These are phyloP conservation scores for Cephalotes varians DNA, from an alignment of 2,888 invertebrate genomes.

Conservation along the genomic window DNA sequence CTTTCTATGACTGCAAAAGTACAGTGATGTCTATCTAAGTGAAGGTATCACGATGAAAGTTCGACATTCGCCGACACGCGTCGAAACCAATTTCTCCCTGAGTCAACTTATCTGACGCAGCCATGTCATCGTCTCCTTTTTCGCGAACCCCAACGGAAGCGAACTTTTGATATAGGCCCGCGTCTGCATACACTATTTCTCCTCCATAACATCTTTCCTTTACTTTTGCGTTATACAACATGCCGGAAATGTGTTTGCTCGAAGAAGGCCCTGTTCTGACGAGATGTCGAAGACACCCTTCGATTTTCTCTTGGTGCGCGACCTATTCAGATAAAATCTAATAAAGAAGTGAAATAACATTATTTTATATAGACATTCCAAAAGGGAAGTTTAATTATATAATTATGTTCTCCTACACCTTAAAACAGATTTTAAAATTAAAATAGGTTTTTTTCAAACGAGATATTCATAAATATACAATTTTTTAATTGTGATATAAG, in stretches of 20 bases:
- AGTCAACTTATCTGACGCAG: constrained; percentile 57
- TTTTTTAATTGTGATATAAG: neutral
- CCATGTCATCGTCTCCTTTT: constrained; percentile 51
- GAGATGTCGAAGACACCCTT: constrained; percentile 43
- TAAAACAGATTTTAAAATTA: neutral
- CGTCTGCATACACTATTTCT: constrained; percentile 53
- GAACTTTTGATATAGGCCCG: constrained; percentile 55
- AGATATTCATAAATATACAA: neutral
- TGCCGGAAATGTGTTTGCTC: constrained; percentile 59
- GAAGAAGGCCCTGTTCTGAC: constrained; percentile 51
- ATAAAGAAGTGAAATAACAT: constrained; percentile 21
- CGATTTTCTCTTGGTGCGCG: constrained; percentile 29
- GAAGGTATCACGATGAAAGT: constrained; percentile 51
- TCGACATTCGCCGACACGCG: constrained; percentile 52
- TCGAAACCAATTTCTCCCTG: constrained; percentile 68
- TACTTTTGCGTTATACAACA: constrained; percentile 56
- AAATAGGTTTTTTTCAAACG: neutral
- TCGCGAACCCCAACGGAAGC: constrained; percentile 57
- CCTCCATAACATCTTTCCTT: constrained; percentile 17
- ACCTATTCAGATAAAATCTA: constrained; percentile 29
- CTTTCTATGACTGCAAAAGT: constrained; percentile 22
- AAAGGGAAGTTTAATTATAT: constrained; percentile 27
- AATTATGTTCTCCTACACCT: neutral
- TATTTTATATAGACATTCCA: neutral
- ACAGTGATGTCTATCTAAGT: constrained; percentile 51